phyloP scores from a whole-genome alignment of 2,113 vertebrate species.

The Epinephelus cyanopodus region DNA sequence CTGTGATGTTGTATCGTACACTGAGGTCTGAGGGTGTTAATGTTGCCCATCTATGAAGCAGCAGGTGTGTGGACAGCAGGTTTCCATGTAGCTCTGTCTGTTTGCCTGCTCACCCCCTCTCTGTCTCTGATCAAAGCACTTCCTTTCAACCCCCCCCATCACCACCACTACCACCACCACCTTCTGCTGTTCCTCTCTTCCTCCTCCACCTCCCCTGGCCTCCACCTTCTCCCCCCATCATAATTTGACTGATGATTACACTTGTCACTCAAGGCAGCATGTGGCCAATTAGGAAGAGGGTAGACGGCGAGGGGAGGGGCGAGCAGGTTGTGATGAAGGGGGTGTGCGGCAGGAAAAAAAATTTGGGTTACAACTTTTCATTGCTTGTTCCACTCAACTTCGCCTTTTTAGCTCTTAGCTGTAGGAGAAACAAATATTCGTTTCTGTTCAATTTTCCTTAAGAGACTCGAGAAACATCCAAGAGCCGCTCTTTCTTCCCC shows the following conservation, averaged over 20 bases:
- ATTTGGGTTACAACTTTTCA: slow-evolving; percentile 63
- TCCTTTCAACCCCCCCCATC: slow-evolving; percentile 61
- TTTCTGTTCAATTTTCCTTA: slow-evolving; percentile 65
- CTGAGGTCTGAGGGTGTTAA: slow-evolving; percentile 53
- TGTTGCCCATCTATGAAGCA: slow-evolving; percentile 72
- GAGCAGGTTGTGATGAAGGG: slow-evolving; percentile 34
- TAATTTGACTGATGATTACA: slow-evolving; percentile 89
- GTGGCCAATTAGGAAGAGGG: slow-evolving; percentile 84
- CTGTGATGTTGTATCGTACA: slow-evolving; percentile 24
- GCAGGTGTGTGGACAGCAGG: slow-evolving; percentile 83
- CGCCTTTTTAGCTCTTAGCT: slow-evolving; percentile 56
- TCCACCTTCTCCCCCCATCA: slow-evolving; percentile 65
- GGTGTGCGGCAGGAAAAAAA: slow-evolving; percentile 12
- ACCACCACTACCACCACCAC: slow-evolving; percentile 30
- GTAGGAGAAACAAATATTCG: slow-evolving; percentile 68
- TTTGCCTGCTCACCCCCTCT: slow-evolving; percentile 71
- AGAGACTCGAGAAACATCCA: slow-evolving; percentile 56
- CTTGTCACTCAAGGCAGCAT: slow-evolving; percentile 88
- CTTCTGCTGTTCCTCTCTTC: slow-evolving; percentile 67
- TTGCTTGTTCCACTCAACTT: slow-evolving; percentile 46
- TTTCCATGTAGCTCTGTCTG: slow-evolving; percentile 79
- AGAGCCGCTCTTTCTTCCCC: slow-evolving; percentile 45
- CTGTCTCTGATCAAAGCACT: slow-evolving; percentile 79
- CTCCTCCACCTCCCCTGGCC: slow-evolving; percentile 56
- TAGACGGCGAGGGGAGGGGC: slow-evolving; percentile 55